Conservation (phyloP, 2,797 vertebrate species). For the Setipinna tenuifilis region DNA sequence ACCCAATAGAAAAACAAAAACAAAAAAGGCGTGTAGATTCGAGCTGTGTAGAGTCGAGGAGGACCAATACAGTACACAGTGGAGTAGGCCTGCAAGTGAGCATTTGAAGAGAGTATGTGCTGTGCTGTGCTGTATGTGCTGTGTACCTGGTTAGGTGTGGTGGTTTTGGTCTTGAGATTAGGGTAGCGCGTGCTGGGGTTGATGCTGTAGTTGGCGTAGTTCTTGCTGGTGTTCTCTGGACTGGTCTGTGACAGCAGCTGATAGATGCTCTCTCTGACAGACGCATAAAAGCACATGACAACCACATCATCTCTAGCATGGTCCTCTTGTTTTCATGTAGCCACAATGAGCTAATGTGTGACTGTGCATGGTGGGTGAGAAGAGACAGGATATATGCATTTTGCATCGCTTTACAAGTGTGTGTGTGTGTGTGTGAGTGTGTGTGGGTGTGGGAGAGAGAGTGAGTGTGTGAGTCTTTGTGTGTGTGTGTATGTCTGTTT, state of each 20-base stretch:
- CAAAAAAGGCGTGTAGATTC: too few species aligned
- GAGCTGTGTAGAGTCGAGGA: too few species aligned
- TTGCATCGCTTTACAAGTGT: neutral
- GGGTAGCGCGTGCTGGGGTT: constrained; percentile 87
- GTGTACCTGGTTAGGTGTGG: constrained; percentile 83
- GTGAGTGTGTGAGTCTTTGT: too few species aligned
- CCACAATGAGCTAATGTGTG: neutral
- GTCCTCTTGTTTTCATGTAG: neutral
- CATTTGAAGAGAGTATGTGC: too few species aligned
- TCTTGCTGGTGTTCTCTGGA: constrained; percentile 90
- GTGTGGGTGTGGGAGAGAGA: neutral
- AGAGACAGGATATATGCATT: neutral
- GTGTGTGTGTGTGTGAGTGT: constrained; percentile 3
- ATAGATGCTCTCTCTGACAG: constrained; percentile 87
- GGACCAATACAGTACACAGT: too few species aligned
- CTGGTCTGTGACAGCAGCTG: constrained; percentile 92
- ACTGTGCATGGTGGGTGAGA: neutral
- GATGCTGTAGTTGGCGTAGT: constrained; percentile 82
- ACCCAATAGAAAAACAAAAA: too few species aligned
- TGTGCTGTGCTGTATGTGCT: too few species aligned
- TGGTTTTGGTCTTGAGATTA: constrained; percentile 83
- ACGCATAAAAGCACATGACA: neutral
- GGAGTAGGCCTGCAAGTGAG: too few species aligned
- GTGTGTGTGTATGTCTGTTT: too few species aligned
- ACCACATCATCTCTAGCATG: neutral